phyloP scores from a whole-genome alignment of 1,140 invertebrate genomes.

The Micrasema minimum region DNA sequence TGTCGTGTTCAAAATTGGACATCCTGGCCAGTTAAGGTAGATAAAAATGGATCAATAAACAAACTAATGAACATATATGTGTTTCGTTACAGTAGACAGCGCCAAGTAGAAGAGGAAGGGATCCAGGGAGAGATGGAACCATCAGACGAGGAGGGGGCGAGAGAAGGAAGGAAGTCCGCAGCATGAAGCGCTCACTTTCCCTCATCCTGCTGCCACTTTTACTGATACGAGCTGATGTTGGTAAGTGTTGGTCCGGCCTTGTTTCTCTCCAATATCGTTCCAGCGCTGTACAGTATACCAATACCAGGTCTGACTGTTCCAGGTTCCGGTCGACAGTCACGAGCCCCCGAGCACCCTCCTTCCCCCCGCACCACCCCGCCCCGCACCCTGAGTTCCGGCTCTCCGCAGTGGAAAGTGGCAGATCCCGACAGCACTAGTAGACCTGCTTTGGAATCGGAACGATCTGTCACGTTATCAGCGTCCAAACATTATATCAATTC shows the following conservation, averaged over 20 bases:
- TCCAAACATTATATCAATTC: not conserved
- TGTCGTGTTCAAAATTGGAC: no score
- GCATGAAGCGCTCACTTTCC: conserved; percentile 8
- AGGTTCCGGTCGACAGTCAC: not conserved
- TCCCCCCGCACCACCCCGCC: no score
- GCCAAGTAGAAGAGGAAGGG: not conserved
- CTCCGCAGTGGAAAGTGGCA: conserved; percentile 19
- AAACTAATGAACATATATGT: no score
- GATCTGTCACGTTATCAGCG: not conserved
- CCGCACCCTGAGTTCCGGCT: not conserved
- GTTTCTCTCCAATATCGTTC: not conserved
- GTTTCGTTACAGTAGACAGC: not conserved
- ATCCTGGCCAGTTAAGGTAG: no score
- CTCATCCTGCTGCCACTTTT: conserved; percentile 16
- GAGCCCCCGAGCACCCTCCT: not conserved
- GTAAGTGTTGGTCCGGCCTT: not conserved
- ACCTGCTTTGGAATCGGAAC: not conserved
- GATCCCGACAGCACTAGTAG: not conserved
- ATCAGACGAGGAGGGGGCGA: not conserved
- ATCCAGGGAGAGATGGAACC: not conserved
- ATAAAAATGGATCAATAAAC: no score
- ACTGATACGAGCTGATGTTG: not conserved
- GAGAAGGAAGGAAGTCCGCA: not conserved
- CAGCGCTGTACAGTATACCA: no score
- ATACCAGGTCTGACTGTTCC: no score